Base-by-base conservation (phyloP, 2,797 vertebrate genomes). In the Pyrocephalus nanus region DNA sequence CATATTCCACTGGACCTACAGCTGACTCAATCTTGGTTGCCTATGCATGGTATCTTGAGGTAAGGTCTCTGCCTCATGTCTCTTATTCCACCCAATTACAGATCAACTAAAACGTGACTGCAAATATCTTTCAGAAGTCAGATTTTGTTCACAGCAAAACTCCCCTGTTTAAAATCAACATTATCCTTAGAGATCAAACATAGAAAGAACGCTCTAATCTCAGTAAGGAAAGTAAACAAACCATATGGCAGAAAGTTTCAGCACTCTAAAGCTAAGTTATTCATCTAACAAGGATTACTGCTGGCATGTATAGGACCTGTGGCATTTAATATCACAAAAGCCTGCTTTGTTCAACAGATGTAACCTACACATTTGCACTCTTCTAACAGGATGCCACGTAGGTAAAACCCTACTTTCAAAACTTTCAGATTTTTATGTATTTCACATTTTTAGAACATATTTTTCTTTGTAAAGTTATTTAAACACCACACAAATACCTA, bases 101-200 rank as follows among this genome's bases (percentile, higher is more conserved):
- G 14, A 45, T 26, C 58, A 75, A 71, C 32, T 17, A 81, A 86
- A 93, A 86, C 1, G 3, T 30, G 60, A 62, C 74, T 70, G 32
- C 0, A 0, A 9, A 1, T 32, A 40, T 34, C 27, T 65, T 86
- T 72, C 55, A 81, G 20, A 78, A 93, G 55, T 50, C 69, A 70
- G 55, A 91, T 91, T 82, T 57, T 38, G 29, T 16, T 73, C 80
- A 66, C 36, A 86, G 78, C n/a, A 87, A 53, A 96, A 70, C 25
- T 62, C 47, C 27, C 7, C 27, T 66, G 9, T 51, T 93, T 79
- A 95, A 94, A 96, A 93, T 29, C 48, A 96, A 91, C 77, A 60
- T 60, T 76, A 87, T 57, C 40, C 71, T 82, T 47, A 38, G 20
- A 89, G 71, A 94, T 82, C 64, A 91, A 78, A 50, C 26, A 81